Conservation (phyloP, 2,113 vertebrate species). For the Tragelaphus strepsiceros region DNA sequence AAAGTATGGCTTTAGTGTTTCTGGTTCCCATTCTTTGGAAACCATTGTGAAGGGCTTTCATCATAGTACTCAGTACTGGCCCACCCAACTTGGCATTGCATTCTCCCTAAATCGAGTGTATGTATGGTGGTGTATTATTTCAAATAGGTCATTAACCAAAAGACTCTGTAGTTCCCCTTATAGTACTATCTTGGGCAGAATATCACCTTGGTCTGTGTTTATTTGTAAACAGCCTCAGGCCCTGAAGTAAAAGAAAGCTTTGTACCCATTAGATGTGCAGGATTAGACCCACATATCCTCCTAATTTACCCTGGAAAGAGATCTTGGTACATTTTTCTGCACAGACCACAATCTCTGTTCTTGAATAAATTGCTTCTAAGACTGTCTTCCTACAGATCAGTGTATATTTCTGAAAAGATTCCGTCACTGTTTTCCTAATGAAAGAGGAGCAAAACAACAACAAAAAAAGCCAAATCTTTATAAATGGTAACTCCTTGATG, state of each 20-base stretch:
- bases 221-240: conserved; percentile 41
- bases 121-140: conserved; percentile 28
- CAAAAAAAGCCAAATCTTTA: background rate
- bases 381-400: background rate
- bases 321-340: background rate
- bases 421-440: conserved; percentile 12
- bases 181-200: background rate
- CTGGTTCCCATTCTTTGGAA: conserved; percentile 53
- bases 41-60: conserved; percentile 51
- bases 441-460: background rate
- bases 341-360: conserved; percentile 12
- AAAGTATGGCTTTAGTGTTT: conserved; percentile 32
- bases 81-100: conserved; percentile 37
- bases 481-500: background rate
- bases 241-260: conserved; percentile 37
- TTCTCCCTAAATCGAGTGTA: background rate
- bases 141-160: conserved; percentile 42
- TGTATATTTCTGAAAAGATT: conserved; percentile 21
- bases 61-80: background rate
- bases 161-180: background rate
- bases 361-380: background rate
- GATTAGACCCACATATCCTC: background rate
- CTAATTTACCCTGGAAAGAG: background rate
- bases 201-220: conserved; percentile 48
- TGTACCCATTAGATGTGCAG: background rate